These are phyloP conservation scores for Pristis pectinata DNA, from an alignment of 2,797 vertebrate genomes.

Conservation along the genomic window DNA sequence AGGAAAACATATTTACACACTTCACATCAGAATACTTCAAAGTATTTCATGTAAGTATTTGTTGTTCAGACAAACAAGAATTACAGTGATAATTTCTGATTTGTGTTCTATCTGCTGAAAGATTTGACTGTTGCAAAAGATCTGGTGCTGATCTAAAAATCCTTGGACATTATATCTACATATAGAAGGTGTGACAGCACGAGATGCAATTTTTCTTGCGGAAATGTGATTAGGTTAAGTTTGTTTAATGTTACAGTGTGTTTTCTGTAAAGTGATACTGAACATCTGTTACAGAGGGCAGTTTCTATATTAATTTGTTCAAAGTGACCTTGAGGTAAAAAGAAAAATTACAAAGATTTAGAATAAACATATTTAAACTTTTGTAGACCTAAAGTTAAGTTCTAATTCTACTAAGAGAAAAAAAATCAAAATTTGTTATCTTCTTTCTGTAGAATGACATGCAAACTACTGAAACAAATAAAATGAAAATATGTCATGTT, in stretches of 20 bases:
- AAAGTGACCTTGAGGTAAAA: neutral
- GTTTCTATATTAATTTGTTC: neutral
- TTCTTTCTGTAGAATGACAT: neutral
- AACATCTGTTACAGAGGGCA: neutral
- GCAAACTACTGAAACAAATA: neutral
- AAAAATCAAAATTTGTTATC: neutral
- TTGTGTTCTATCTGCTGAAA: neutral
- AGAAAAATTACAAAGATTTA: neutral
- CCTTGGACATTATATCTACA: neutral
- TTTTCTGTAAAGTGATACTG: neutral
- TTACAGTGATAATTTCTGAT: too few species aligned
- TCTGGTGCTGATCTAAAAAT: neutral
- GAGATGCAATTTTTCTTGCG: neutral
- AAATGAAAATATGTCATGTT: neutral
- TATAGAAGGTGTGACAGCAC: neutral
- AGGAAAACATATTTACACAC: neutral
- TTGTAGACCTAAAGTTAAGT: neutral
- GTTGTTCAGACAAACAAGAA: neutral
- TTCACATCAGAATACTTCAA: neutral
- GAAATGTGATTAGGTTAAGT: neutral
- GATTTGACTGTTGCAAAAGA: too few species aligned
- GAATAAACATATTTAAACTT: neutral
- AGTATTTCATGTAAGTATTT: neutral
- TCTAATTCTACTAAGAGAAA: neutral
- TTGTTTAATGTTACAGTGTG: neutral